phyloP scores from a whole-genome alignment of 1,140 invertebrate genomes.

The Pseudomyrmex dendroicus region DNA sequence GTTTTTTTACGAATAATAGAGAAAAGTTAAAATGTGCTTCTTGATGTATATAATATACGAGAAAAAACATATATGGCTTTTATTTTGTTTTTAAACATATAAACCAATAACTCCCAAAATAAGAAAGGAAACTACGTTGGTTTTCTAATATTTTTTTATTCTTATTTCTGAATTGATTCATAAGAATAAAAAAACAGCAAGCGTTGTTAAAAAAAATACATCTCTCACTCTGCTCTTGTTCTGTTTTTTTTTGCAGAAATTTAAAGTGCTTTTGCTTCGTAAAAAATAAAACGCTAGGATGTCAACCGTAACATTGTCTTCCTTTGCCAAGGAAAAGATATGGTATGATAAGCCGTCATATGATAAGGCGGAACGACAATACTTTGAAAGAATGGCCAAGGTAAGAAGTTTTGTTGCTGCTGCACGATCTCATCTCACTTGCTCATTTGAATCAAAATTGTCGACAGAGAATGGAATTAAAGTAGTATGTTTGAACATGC shows the following conservation, averaged over 20 bases:
- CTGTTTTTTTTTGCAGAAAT: constrained; percentile 45
- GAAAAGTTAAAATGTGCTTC: too few relatives aligned
- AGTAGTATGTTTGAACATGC: constrained; percentile 51
- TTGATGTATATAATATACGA: too few relatives aligned
- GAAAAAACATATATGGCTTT: too few relatives aligned
- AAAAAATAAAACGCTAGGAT: constrained; percentile 70
- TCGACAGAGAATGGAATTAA: constrained; percentile 45
- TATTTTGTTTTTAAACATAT: too few relatives aligned
- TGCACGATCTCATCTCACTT: neutral
- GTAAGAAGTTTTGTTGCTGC: constrained; percentile 74
- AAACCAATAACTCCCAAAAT: too few relatives aligned
- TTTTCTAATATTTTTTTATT: too few relatives aligned
- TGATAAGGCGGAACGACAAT: constrained; percentile 85
- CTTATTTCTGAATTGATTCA: too few relatives aligned
- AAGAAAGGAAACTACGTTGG: too few relatives aligned
- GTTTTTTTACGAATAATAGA: too few relatives aligned
- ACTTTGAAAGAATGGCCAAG: constrained; percentile 84
- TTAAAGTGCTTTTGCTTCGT: constrained; percentile 38
- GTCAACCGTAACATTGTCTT: constrained; percentile 60
- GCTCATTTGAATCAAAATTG: constrained; percentile 61
- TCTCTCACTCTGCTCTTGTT: neutral
- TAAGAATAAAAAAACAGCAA: too few relatives aligned
- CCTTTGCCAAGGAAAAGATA: constrained; percentile 83
- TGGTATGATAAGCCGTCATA: constrained; percentile 85
- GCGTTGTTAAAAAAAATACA: too few relatives aligned